Percentiles rank a stretch among this genome's conserved stretches.
Evolutionary conservation across 2,797 vertebrate genomes (phyloP).

Genomic region (Enteromius trimaculatus): DNA sequence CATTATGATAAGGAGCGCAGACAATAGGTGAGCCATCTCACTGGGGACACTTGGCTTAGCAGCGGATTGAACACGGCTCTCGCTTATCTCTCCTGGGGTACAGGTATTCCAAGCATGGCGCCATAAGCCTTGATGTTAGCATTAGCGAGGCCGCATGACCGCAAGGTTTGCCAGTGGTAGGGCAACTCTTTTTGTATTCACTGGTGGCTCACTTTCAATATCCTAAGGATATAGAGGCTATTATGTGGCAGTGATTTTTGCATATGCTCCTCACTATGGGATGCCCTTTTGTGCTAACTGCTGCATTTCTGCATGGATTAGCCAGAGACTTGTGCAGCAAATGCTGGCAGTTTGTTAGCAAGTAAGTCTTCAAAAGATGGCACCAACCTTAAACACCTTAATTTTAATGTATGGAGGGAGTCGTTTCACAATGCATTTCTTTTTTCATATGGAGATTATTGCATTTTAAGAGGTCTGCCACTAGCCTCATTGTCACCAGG

Average conservation of each 20-base stretch:
- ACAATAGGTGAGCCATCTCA: conserved; percentile 77
- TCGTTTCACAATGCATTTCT: conserved; percentile 27
- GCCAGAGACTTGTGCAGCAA: neutral
- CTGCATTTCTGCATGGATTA: conserved; percentile 51
- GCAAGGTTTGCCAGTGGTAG: conserved; percentile 73
- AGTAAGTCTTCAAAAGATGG: conserved; percentile 12
- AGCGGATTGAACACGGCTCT: conserved; percentile 67
- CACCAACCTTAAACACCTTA: conserved; percentile 16
- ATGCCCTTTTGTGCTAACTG: conserved; percentile 69
- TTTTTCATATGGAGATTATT: conserved; percentile 65
- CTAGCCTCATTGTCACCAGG: conserved; percentile 61
- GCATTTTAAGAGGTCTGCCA: conserved; percentile 52
- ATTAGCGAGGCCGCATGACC: conserved; percentile 64
- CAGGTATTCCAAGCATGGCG: conserved; percentile 46
- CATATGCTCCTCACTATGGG: conserved; percentile 69
- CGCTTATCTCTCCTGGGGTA: conserved; percentile 52
- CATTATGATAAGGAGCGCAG: conserved; percentile 83
- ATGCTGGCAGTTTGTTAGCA: neutral
- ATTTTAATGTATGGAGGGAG: conserved; percentile 28
- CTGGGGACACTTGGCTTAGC: conserved; percentile 74
- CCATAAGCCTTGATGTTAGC: conserved; percentile 53
- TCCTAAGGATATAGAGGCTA: conserved; percentile 66
- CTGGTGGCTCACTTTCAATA: conserved; percentile 72
- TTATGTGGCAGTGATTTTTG: conserved; percentile 69
- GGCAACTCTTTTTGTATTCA: conserved; percentile 77